A percentile compares a stretch with the other conserved stretches of the same genome.
Conservation (phyloP, 2,888 invertebrate species). For the Leptogaster cylindrica region DNA sequence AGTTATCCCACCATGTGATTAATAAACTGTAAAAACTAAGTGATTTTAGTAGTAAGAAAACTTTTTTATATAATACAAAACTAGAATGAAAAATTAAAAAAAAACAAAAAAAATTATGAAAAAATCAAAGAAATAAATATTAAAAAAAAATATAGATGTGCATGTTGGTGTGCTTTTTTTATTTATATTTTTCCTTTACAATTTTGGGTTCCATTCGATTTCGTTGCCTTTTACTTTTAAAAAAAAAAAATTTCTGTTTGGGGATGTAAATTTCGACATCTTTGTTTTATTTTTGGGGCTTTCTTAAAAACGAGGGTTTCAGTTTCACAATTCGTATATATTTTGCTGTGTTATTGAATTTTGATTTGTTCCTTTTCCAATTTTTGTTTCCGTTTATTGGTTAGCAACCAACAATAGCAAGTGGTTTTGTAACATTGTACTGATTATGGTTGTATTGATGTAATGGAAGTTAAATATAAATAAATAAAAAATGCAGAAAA, state of each 20-base stretch:
- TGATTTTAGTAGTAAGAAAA: slow-evolving; percentile 36
- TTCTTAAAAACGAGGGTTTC: neutral
- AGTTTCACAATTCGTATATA: neutral
- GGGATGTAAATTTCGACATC: neutral
- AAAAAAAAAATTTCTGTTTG: neutral
- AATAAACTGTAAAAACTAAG: slow-evolving; percentile 47
- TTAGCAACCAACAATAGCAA: no score
- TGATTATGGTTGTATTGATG: no score
- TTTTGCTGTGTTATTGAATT: neutral
- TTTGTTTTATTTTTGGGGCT: neutral
- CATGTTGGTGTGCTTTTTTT: slow-evolving; percentile 2
- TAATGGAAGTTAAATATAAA: no score
- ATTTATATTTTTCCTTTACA: neutral
- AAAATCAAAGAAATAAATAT: slow-evolving; percentile 19
- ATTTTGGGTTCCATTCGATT: neutral
- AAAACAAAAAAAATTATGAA: slow-evolving; percentile 9
- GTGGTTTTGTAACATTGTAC: no score
- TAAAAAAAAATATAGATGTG: slow-evolving; percentile 3
- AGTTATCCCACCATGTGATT: slow-evolving; percentile 58
- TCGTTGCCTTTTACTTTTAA: neutral
- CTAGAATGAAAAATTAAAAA: neutral
- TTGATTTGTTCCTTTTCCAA: neutral
- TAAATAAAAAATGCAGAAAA: no score
- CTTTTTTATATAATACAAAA: slow-evolving; percentile 22
- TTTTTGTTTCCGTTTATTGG: neutral